phyloP scores from a whole-genome alignment of 2,888 invertebrate species.

The Salticus scenicus region DNA sequence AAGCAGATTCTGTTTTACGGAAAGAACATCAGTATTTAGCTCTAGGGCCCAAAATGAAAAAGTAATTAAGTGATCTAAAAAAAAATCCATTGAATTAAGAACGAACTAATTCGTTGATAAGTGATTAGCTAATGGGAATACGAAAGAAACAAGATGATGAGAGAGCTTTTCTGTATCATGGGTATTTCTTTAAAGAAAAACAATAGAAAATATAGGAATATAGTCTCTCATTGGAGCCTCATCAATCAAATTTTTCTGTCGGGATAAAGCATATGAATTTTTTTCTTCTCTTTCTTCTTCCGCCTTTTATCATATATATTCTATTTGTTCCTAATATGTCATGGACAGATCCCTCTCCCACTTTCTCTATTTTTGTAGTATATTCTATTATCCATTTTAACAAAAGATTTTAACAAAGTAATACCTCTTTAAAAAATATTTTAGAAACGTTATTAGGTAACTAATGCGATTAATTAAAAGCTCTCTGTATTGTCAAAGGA shows the following conservation, averaged over 20 bases:
- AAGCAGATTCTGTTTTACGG: neutral
- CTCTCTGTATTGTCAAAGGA: too few species aligned
- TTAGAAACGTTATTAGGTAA: too few species aligned
- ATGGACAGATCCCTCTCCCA: too few species aligned
- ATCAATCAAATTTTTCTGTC: neutral
- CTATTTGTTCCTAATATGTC: too few species aligned
- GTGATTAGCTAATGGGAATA: slow-evolving; percentile 3
- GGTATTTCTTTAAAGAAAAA: neutral
- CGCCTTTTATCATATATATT: neutral
- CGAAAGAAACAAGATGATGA: neutral
- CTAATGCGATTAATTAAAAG: too few species aligned
- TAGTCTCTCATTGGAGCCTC: neutral
- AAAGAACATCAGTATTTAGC: neutral
- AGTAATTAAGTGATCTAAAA: neutral
- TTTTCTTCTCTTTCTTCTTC: neutral
- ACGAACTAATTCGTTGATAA: slow-evolving; percentile 6
- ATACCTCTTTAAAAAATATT: too few species aligned
- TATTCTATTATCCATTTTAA: too few species aligned
- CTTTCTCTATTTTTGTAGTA: too few species aligned
- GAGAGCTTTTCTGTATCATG: neutral
- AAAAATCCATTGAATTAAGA: slow-evolving; percentile 1
- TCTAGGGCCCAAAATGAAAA: neutral
- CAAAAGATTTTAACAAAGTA: too few species aligned
- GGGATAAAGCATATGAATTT: neutral
- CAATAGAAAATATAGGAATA: neutral